phyloP scores from a whole-genome alignment of 2,888 invertebrate genomes.

The Lycia hirtaria region DNA sequence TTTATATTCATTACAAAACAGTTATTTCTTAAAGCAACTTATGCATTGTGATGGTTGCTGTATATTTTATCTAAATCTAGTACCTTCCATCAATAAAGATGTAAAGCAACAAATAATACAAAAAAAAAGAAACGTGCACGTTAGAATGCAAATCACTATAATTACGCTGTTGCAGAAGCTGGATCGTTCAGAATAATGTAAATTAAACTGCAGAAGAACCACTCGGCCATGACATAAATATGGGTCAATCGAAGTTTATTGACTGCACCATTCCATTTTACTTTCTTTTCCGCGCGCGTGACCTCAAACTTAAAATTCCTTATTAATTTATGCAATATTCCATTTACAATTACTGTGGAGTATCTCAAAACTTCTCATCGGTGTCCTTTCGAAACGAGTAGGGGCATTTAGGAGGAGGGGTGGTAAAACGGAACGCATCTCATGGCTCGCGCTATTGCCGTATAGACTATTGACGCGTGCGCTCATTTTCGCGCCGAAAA shows the following conservation, averaged over 20 bases:
- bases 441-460: constrained; percentile 70
- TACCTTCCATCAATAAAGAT: constrained; percentile 9
- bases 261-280: constrained; percentile 31
- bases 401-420: constrained; percentile 77
- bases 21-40: too few relatives aligned
- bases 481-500: constrained; percentile 59
- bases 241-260: constrained; percentile 41
- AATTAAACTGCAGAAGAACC: constrained; percentile 36
- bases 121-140: constrained; percentile 26
- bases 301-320: constrained; percentile 48
- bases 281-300: constrained; percentile 37
- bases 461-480: constrained; percentile 66
- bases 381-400: constrained; percentile 81
- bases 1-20: too few relatives aligned
- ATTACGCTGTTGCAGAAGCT: constrained; percentile 37
- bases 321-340: constrained; percentile 65
- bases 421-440: constrained; percentile 76
- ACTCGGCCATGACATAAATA: constrained; percentile 42
- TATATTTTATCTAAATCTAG: background rate
- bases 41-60: background rate
- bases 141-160: constrained; percentile 31
- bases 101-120: background rate
- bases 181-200: constrained; percentile 32
- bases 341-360: constrained; percentile 60
- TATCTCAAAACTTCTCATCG: constrained; percentile 53